These are phyloP conservation scores for Endomychus coccineus DNA, from an alignment of 2,888 invertebrate genomes.

Conservation along the genomic window DNA sequence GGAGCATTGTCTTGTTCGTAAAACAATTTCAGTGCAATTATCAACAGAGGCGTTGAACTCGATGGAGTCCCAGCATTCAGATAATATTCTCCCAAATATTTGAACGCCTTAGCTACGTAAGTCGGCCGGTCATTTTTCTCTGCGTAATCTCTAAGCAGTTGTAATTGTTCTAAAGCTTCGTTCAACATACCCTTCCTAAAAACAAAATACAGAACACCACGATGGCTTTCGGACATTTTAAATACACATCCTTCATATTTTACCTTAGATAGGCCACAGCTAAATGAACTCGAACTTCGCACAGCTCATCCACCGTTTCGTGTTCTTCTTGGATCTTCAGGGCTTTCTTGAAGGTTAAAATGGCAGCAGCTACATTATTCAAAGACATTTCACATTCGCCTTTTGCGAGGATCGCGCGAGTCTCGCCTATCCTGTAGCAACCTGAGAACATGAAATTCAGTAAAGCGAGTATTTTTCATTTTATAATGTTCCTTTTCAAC, in stretches of 20 bases:
- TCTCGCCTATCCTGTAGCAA: slow-evolving; percentile 42
- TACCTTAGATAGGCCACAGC: slow-evolving; percentile 51
- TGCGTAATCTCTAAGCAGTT: slow-evolving; percentile 26
- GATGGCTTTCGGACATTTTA: too few species aligned
- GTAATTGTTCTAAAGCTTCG: slow-evolving; percentile 28
- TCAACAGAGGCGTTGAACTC: slow-evolving; percentile 32
- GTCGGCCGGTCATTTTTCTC: slow-evolving; percentile 27
- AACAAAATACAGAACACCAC: too few species aligned
- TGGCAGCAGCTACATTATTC: slow-evolving; percentile 46
- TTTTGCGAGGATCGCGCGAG: slow-evolving; percentile 49
- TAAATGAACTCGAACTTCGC: slow-evolving; percentile 48
- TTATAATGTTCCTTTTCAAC: too few species aligned
- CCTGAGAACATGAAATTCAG: slow-evolving; percentile 40
- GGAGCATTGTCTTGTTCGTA: slow-evolving; percentile 23
- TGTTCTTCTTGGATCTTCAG: slow-evolving; percentile 41
- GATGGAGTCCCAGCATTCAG: slow-evolving; percentile 30
- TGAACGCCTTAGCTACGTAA: slow-evolving; percentile 34
- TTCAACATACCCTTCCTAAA: slow-evolving; percentile 30
- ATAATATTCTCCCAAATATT: slow-evolving; percentile 37
- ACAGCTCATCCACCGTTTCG: slow-evolving; percentile 44
- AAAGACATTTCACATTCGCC: slow-evolving; percentile 48
- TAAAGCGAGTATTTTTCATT: too few species aligned
- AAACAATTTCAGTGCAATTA: slow-evolving; percentile 32
- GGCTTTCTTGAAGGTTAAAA: slow-evolving; percentile 47
- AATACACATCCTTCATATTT: too few species aligned